Base-by-base conservation (phyloP, 1,140 invertebrate genomes). In the Brachionus rotundiformis region DNA sequence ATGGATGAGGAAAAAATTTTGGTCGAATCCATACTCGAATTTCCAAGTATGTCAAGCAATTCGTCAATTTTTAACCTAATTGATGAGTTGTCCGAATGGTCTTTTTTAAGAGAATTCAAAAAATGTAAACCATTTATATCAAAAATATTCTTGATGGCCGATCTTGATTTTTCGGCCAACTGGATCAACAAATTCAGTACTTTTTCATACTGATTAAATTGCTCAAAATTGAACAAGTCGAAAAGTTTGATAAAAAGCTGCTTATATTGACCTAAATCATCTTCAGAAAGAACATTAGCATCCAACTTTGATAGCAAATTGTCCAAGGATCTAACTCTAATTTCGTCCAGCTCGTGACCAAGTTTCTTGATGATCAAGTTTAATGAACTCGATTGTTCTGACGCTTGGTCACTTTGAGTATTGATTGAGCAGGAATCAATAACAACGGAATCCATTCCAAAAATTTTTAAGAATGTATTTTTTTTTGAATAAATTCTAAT, bases 301-400 rank as follows among this genome's bases (percentile, higher is more conserved):
- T 87, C 86, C 11, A 88, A 71, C 79, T 88, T 88, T 25, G 86
- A 86, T n/a, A 85, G 63, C 71, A 88, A 84, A 81, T 86, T 88
- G 31, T 86, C 84, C 31, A 88, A 71, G 39, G 86, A 85, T 81
- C 87, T 76, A 10, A 87, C 82, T 41, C 87, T 68, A 27, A 88
- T 87, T 81, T 88, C 87, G 82, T 87, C 86, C 41, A 87, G 81
- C 41, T 84, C 82, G 79, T 88, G 87, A 75, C 86, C 87, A 87
- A 82, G 19, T 73, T 73, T 73, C 25, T 73, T 73, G 13, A 73
- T 73, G 5, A 73, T 73, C 10, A 73, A 44, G 25, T 44, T 68
- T n/a, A 68, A 36, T 36, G 63, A 68, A 16, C n/a, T 68, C 3
- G 31, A 68, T 23, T 68, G 63, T 31, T 68, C 63, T 8, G 11